Evolutionary conservation across 2,797 vertebrate species (phyloP).

Genomic region (Cossypha dichroa): DNA sequence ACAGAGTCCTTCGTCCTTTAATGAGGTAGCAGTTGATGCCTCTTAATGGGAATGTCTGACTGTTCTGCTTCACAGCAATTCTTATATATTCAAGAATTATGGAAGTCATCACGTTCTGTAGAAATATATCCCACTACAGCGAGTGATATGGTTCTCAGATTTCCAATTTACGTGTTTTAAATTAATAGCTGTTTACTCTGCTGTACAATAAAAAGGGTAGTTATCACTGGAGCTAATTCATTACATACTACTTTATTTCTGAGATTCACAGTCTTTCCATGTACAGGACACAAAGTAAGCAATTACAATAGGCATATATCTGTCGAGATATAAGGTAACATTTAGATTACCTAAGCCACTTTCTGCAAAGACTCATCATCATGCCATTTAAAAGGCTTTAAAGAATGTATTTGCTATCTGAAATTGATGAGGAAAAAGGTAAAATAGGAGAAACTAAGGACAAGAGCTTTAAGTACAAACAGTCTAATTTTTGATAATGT

Average conservation of each 20-base stretch:
- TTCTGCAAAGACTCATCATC: background rate
- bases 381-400: background rate
- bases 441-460: background rate
- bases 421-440: background rate
- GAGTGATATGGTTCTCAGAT: conserved; percentile 20
- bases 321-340: background rate
- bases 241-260: conserved; percentile 19
- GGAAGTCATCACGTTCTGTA: conserved; percentile 44
- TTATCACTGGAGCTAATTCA: conserved; percentile 58
- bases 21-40: conserved; percentile 5
- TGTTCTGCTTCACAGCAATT: conserved; percentile 48
- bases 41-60: conserved; percentile 10
- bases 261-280: conserved; percentile 12
- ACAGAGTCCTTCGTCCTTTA: conserved; percentile 28
- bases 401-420: background rate
- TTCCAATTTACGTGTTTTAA: conserved; percentile 69
- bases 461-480: background rate
- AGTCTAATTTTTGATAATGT: background rate
- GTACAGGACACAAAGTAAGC: conserved; percentile 35
- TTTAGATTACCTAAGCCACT: background rate
- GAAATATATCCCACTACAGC: conserved; percentile 36
- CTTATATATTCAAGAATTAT: conserved; percentile 54
- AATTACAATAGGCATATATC: conserved; percentile 6
- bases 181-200: conserved; percentile 66
- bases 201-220: conserved; percentile 42